Conservation (phyloP, 2,113 vertebrate species). For the Cathartes aura region DNA sequence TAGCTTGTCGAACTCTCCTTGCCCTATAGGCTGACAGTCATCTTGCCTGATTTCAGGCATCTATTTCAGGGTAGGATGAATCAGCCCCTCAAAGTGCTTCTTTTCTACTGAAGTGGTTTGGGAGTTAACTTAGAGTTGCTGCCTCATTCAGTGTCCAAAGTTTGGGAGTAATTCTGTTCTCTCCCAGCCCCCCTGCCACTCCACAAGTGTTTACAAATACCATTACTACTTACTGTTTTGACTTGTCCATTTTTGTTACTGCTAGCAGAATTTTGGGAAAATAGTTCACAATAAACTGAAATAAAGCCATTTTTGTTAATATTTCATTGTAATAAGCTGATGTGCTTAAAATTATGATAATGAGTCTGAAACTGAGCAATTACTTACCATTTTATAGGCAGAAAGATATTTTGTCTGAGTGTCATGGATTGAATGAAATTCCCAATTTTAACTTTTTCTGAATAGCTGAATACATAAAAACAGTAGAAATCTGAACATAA, state of each 20-base stretch:
- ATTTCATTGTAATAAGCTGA: neutral
- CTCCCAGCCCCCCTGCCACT: neutral
- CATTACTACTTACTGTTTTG: neutral
- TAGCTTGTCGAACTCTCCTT: neutral
- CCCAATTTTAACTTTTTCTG: neutral
- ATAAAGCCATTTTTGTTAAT: neutral
- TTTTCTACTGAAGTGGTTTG: neutral
- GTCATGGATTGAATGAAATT: neutral
- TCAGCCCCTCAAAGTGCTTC: neutral
- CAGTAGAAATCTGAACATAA: neutral
- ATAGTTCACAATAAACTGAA: neutral
- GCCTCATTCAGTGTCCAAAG: neutral
- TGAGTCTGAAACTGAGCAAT: neutral
- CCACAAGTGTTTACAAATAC: neutral
- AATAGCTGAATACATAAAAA: neutral
- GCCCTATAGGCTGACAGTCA: neutral
- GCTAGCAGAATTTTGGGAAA: neutral
- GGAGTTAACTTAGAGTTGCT: neutral
- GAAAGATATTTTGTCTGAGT: neutral
- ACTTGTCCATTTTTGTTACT: neutral
- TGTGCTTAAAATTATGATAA: neutral
- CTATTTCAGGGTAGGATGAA: neutral
- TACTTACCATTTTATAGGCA: neutral
- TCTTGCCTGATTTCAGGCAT: neutral
- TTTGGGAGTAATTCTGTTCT: neutral